Evolutionary conservation across 2,797 vertebrate species (phyloP).

Genomic region (Parauchenoglanis punctatus): DNA sequence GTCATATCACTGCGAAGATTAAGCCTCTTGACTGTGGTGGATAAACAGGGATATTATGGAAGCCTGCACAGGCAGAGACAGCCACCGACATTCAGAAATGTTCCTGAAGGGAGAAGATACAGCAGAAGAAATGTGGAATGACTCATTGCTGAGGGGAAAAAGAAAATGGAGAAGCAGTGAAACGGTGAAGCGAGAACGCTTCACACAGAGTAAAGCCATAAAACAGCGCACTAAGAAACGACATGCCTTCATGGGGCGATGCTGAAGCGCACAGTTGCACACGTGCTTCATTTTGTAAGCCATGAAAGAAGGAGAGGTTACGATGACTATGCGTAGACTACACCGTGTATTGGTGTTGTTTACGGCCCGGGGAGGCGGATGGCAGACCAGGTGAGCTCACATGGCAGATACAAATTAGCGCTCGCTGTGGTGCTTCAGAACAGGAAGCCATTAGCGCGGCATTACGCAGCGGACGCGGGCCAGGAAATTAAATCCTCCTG

Average conservation of each 20-base stretch:
- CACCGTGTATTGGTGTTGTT: not conserved
- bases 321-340: not conserved
- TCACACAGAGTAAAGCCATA: not conserved
- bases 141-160: not conserved
- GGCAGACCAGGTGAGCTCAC: constrained; percentile 53
- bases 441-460: constrained; percentile 80
- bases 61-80: not conserved
- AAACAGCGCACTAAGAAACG: not conserved
- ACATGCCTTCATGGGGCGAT: not conserved
- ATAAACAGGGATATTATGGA: constrained; percentile 2
- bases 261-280: not conserved
- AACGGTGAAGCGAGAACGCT: not conserved
- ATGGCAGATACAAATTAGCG: constrained; percentile 66
- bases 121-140: not conserved
- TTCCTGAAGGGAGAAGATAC: not conserved
- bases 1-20: constrained; percentile 47
- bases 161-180: not conserved
- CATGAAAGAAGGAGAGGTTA: not conserved
- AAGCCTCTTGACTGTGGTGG: constrained; percentile 29
- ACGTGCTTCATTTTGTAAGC: not conserved
- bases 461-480: constrained; percentile 76
- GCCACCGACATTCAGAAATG: not conserved
- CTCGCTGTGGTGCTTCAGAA: constrained; percentile 69
- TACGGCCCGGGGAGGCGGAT: constrained; percentile 22
- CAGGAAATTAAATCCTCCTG: constrained; percentile 79